A percentile compares a stretch with the other conserved stretches of the same genome.
phyloP scores from a whole-genome alignment of 2,797 vertebrate genomes.

The Borostomias antarcticus region DNA sequence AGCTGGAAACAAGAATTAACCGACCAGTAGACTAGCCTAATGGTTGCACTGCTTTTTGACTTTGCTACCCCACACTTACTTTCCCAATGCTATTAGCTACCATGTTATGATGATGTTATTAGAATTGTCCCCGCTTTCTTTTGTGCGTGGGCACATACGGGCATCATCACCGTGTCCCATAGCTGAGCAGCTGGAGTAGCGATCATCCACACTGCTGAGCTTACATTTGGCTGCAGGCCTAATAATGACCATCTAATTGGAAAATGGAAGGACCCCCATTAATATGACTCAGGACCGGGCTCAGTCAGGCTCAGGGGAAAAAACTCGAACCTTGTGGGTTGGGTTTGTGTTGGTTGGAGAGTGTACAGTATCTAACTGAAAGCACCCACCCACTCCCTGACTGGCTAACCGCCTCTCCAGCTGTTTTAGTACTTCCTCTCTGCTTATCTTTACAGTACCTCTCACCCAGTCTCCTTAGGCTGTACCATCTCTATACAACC shows the following conservation, averaged over 20 bases:
- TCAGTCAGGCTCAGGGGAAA: neutral
- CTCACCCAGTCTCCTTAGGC: neutral
- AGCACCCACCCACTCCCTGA: conserved; percentile 3
- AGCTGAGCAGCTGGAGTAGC: neutral
- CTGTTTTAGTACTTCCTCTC: neutral
- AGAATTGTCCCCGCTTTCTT: neutral
- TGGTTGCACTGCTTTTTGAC: neutral
- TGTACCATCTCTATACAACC: neutral
- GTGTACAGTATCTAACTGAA: conserved; percentile 1
- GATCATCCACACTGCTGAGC: neutral
- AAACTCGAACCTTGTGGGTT: conserved; percentile 11
- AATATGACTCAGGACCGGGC: conserved; percentile 17
- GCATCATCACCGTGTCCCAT: neutral
- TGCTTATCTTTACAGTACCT: neutral
- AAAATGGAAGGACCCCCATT: conserved; percentile 29
- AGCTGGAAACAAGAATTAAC: conserved; percentile 16
- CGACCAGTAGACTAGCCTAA: neutral
- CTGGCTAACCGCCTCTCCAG: neutral
- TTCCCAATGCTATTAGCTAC: neutral
- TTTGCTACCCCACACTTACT: conserved; percentile 1
- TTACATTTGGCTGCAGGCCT: conserved; percentile 13
- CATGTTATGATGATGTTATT: neutral
- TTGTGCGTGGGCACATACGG: neutral
- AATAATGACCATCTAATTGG: conserved; percentile 27
- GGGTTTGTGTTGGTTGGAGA: conserved; percentile 21